Base-by-base conservation (phyloP, 2,113 vertebrate genomes). In the Tachycineta bicolor region DNA sequence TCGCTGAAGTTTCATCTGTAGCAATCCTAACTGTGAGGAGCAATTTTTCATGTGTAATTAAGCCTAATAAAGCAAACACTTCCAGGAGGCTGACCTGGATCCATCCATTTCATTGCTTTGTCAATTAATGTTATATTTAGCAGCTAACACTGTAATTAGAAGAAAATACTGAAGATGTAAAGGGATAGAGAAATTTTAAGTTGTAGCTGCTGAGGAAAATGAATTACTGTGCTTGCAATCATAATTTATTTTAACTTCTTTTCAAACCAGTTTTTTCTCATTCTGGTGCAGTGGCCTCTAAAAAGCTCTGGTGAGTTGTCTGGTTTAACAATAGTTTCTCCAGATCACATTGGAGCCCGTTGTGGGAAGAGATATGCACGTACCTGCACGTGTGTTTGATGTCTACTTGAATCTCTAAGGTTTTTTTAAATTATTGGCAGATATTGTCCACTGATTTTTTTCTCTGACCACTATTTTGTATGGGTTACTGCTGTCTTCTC, bases 91-190 rank as follows among this genome's bases (percentile, higher is more conserved):
- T 91, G 77, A 84, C 81, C 74, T 78, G 52, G 19, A 84, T 87
- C 43, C 49, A 23, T 23, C 77, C n/a, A 17, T 89, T 93, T 94
- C 73, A 87, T 93, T 79, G 65, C 82, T 91, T 87, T 89, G 34
- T 67, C 84, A 81, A 70, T 87, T 94, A 69, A 43, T 79, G 53
- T 55, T 89, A 59, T 76, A 68, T 93, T 93, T 89, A 91, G 73
- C 21, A 31, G 84, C 65, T 84, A 82, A 63, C 26, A 33, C 29
- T 81, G 14, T 33, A 63, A 65, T 83, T 87, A 68, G 52, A 75
- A 78, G 73, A 87, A 91, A 81, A 86, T 46, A 67, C 50, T 86
- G 46, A 69, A 81, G 34, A 39, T 46, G 4, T 53, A 67, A 74
- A 34, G 22, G 22, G 14, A 37, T 1, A 6, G 52, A 56, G n/a